Percentiles rank a stretch among this genome's conserved stretches.
Conservation (phyloP, 92 coral and sea anemone genomes). For the Zoanthus gigantus region DNA sequence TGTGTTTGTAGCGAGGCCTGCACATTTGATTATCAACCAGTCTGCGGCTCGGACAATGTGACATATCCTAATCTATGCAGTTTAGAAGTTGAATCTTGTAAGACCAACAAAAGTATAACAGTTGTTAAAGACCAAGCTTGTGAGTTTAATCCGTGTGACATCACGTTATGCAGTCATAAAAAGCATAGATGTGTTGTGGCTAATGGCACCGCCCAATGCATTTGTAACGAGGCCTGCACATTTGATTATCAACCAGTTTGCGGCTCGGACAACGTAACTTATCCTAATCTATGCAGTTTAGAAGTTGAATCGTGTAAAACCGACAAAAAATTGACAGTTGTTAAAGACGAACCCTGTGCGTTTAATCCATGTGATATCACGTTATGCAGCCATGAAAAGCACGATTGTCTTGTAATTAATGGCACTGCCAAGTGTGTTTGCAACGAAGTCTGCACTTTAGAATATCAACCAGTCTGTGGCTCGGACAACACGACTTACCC, state of each 20-base stretch:
- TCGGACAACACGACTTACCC: conserved; percentile 76
- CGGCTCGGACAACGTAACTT: conserved; percentile 80
- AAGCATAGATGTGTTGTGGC: conserved; percentile 70
- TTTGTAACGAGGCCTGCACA: conserved; percentile 71
- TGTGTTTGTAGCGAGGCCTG: conserved; percentile 77
- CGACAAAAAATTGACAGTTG: conserved; percentile 56
- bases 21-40: conserved; percentile 62
- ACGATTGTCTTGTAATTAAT: conserved; percentile 72
- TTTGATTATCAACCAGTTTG: conserved; percentile 73
- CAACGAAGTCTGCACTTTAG: conserved; percentile 57
- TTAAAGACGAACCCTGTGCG: conserved; percentile 39
- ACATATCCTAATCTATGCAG: conserved; percentile 76
- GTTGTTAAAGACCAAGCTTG: conserved; percentile 52
- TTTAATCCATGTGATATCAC: conserved; percentile 68
- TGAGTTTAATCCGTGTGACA: conserved; percentile 65
- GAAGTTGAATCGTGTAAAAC: conserved; percentile 77
- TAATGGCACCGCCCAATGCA: conserved; percentile 82
- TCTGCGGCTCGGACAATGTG: conserved; percentile 81
- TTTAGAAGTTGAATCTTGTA: conserved; percentile 77
- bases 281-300: conserved; percentile 71
- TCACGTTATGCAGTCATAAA: conserved; percentile 64
- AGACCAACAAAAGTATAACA: conserved; percentile 58
- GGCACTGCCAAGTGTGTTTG: conserved; percentile 85
- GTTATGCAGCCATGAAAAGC: conserved; percentile 67
- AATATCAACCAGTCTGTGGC: conserved; percentile 81